Percentiles rank a stretch among this genome's conserved stretches.
Conservation (phyloP, 2,888 invertebrate genomes). For the Hermodice carunculata region DNA sequence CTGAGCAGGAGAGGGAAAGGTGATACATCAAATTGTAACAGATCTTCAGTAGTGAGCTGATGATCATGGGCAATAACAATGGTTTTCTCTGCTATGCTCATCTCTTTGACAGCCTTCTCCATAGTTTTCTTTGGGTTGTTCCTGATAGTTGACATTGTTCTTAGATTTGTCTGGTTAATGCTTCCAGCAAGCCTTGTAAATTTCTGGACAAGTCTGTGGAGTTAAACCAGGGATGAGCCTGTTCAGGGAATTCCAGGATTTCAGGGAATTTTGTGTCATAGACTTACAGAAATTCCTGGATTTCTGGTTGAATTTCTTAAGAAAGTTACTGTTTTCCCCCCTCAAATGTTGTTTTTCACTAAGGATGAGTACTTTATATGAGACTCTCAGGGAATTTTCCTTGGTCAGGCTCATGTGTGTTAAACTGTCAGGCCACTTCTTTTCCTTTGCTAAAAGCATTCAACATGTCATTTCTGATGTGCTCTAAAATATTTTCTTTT, state of each 20-base stretch:
- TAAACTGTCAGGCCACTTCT: no score
- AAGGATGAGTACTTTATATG: no score
- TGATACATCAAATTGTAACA: not conserved
- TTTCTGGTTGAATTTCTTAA: no score
- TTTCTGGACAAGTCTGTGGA: not conserved
- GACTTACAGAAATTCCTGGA: no score
- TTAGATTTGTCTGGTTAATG: constrained; percentile 12
- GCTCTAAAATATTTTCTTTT: constrained; percentile 4
- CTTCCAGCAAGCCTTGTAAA: not conserved
- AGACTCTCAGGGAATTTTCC: no score
- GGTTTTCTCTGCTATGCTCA: constrained; percentile 9
- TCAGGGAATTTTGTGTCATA: constrained; percentile 3
- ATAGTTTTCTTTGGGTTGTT: constrained; percentile 6
- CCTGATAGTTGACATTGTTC: constrained; percentile 5
- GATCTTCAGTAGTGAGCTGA: not conserved
- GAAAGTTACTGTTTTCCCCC: no score
- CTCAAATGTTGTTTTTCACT: no score
- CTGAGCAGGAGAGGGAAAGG: not conserved
- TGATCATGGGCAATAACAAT: constrained; percentile 8
- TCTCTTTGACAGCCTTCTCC: constrained; percentile 8
- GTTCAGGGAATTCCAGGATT: no score
- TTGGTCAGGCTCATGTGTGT: no score
- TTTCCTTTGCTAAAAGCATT: constrained; percentile 10
- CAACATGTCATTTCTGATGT: constrained; percentile 2
- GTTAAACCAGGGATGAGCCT: no score